Evolutionary conservation across 2,113 vertebrate species (phyloP).

Genomic region (Crypturellus undulatus): DNA sequence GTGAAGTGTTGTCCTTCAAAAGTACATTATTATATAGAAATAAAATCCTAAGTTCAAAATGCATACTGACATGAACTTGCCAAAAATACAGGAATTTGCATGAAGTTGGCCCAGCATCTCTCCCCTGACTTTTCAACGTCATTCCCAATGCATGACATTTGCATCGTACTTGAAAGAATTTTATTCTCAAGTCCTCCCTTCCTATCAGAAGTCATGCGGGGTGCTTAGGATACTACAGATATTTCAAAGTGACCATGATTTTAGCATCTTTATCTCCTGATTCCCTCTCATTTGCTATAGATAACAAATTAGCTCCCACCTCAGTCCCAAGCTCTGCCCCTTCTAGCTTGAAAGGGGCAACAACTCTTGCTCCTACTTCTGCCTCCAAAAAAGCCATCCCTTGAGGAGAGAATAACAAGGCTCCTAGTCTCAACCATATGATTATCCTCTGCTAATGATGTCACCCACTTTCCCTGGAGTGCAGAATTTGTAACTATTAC

Average conservation of each 20-base stretch:
- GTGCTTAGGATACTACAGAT: not conserved
- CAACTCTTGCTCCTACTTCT: not conserved
- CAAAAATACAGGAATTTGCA: not conserved
- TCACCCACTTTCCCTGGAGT: not conserved
- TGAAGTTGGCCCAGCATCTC: not conserved
- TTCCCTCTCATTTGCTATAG: not conserved
- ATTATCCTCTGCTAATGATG: not conserved
- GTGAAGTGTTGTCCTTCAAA: not conserved
- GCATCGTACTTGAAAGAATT: not conserved
- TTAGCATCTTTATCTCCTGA: not conserved
- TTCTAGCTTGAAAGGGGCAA: not conserved
- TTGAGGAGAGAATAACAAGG: not conserved
- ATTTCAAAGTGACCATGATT: not conserved
- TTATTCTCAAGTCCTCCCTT: not conserved
- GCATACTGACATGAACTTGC: not conserved
- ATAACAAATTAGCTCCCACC: not conserved
- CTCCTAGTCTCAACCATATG: not conserved
- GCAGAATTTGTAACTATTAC: not conserved
- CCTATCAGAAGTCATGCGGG: not conserved
- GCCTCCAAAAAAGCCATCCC: not conserved
- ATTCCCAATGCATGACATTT: not conserved
- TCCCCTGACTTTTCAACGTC: not conserved
- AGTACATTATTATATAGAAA: not conserved
- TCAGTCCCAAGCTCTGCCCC: not conserved
- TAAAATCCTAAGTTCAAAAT: not conserved